Evolutionary conservation across 1,140 invertebrate species (phyloP), one percentile per base, ranked within the genome.

Genomic region (Monomorium pharaonis): DNA sequence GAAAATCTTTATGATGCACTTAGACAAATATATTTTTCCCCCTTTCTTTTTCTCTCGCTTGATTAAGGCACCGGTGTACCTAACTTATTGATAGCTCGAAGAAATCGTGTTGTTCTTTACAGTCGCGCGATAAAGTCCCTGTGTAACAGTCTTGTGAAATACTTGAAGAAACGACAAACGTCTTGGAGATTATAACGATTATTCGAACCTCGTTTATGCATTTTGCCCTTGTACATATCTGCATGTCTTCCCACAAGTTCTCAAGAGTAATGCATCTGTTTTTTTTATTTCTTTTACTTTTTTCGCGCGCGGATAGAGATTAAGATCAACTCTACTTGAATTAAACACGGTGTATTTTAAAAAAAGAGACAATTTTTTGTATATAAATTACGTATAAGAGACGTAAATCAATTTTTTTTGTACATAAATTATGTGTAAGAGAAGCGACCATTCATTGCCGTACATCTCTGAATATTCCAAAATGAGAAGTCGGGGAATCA

Each of bases 61-160:
- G 60, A 85, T 67, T 75, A 65, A 76, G 58, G 83, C 76, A 72
- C 72, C 75, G 58, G 74, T 85, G 81, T 77, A 85, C 78, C 81
- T 62, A 69, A 42, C 54, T 78, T 85, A 81, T 60, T 76, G 80
- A 58, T 74, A 87, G 81, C 75, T 77, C 42, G 77, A 87, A 87
- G 70, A 87, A 85, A 63, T 85, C 83, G 74, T 65, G 42, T 85
- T 78, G 81, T 83, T 69, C 37, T 51, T 62, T 75, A 78, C 74
- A 77, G 77, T 77, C 49, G 83, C 72, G 56, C 83, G 72, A 77
- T 37, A 74, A 12, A 70, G 51, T 76, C 76, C 63, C 65, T 83
- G 84, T 70, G 37, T 67, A 47, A 87, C 84, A 78, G 83, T 85
- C 51, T 83, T 83, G 51, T 78, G 37, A 85, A 85, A 77, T 78